Evolutionary conservation across 2,113 vertebrate species (phyloP), one percentile per base, ranked within the genome.

Genomic region (Polypterus bichir): DNA sequence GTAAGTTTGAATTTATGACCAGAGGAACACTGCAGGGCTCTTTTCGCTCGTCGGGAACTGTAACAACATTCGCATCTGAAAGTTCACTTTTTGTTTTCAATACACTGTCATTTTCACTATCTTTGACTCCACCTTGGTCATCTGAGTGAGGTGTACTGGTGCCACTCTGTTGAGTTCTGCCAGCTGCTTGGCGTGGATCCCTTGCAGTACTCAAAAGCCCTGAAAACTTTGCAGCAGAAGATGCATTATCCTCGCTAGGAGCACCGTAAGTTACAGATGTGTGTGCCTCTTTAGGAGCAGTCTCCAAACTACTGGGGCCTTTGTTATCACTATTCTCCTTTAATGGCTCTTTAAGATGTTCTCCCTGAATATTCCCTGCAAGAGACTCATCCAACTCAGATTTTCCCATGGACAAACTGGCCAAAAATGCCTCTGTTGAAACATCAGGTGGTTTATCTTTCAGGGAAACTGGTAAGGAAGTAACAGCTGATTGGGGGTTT

Each of bases 401-500:
- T 54, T 81, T 78, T 61, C 77, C 69, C 66, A 79, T 59, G 11
- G 89, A 81, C 63, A 95, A 69, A 71, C 86, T 88, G 48, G 88
- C 81, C 73, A 98, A 83, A 79, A 93, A 94, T 1, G 77, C 84
- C 72, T 96, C 93, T 44, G 96, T 97, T 47, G 96, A 93, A 72
- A 95, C 89, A 78, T 94, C 93, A 70, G 91, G 87, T 65, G 93
- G 93, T 73, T 97, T 97, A 70, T 93, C 92, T 76, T 89, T 94
- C 60, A 96, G 83, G 76, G 89, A 91, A 64, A 93, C 72, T 1
- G 64, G 74, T 3, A 71, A 11, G 57, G 76, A 61, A 65, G 73
- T 69, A 56, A 68, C 82, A 11, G 68, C 45, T 69, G 77, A 77
- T 59, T 66, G 61, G 59, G 75, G 76, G 5, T 67, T 70, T 1